Conservation (phyloP, 64 coral and sea anemone species). For the Montipora foliosa region DNA sequence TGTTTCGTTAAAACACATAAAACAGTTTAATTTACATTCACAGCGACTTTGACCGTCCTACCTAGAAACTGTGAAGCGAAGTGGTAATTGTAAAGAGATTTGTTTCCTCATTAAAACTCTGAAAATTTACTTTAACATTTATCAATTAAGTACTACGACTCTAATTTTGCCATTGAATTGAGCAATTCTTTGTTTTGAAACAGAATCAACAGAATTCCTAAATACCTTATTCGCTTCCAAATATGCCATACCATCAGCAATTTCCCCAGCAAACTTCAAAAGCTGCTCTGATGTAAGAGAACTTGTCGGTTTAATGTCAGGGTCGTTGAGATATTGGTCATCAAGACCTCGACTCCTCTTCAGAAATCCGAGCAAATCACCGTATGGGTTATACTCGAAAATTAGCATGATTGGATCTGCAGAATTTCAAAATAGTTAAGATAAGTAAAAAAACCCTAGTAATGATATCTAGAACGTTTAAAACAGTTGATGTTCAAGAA, state of each 20-base stretch:
- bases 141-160: neutral
- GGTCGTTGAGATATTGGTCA: conserved; percentile 58
- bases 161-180: too few species aligned
- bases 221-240: conserved; percentile 47
- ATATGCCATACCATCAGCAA: conserved; percentile 75
- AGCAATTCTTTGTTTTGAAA: too few species aligned
- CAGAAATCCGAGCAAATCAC: conserved; percentile 71
- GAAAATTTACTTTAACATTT: too few species aligned
- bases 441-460: neutral
- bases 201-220: too few species aligned
- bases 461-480: neutral
- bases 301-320: conserved; percentile 49
- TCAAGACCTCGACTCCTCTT: conserved; percentile 56
- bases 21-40: too few species aligned
- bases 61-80: too few species aligned
- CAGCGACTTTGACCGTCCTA: too few species aligned
- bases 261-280: conserved; percentile 64
- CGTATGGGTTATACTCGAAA: conserved; percentile 67
- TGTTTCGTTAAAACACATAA: too few species aligned
- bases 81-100: too few species aligned
- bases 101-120: too few species aligned
- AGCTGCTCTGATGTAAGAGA: conserved; percentile 58
- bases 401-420: conserved; percentile 63
- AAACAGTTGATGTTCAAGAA: too few species aligned
- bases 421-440: neutral